Base-by-base conservation (phyloP, 2,888 invertebrate genomes). In the Cerastis leucographa region DNA sequence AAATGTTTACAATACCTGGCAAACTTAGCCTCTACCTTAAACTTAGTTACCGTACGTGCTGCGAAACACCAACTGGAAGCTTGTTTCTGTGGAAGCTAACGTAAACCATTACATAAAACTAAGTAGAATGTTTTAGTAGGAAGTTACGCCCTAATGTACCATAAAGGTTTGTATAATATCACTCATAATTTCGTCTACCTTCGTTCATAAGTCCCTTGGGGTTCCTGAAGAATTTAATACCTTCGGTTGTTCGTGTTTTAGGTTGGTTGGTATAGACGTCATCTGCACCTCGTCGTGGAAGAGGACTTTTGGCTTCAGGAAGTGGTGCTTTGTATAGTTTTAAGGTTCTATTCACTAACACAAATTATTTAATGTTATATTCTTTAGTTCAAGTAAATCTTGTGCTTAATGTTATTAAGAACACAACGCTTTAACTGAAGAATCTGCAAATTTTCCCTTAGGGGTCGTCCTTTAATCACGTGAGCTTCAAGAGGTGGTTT, bases 41-140 rank as follows among this genome's bases (percentile, higher is more conserved):
- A 56, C 22, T 81, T 51, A 59, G 62, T 46, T 44, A 8, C 14
- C 35, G 42, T 56, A 71, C 51, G 80, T 78, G 80, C 29, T 62
- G 7, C 19, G 51, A 72, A 84, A 80, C 49, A 64, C 49, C n/a
- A 84, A 84, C 56, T 72, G 22, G n/a, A 56, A 80, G n/a, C 67
- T 68, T 61, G 70, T 69, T 83, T 40, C 35, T 14, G 4, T 54
- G 25, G 46, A 46, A 79, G 29, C 46, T 46, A 78, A 77, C 44
- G 40, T 78, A 62, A 77, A 78, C 77, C 49, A 40, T 44, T 66
- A 67, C 66, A 83, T n/a, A 54, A 78, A 66, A 77, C 46, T 35
- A 62, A 2, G 14, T 42, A 54, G 12, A 77, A 83, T 49, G 14
- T 49, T 11, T 40, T 71, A 25, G 14, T 25, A 44, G 19, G 71